Evolutionary conservation across 2,888 invertebrate species (phyloP), one percentile per base, ranked within the genome.

Genomic region (Tanypteryx hageni): DNA sequence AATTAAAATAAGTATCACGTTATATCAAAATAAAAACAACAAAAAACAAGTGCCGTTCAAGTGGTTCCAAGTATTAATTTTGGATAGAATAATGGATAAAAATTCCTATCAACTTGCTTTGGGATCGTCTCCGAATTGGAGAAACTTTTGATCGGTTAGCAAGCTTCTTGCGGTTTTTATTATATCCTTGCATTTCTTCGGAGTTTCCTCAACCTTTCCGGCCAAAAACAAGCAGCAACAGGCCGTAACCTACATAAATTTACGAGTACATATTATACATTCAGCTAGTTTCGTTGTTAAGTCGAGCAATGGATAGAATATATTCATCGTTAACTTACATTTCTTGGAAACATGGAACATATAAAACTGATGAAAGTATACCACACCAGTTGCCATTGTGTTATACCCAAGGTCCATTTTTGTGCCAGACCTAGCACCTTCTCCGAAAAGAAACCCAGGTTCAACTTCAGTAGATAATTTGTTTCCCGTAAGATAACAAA

Each of bases 131-230:
- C 99, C 99, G 95, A 99, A 99, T 61, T 98, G 97, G 92, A 96
- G 96, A 94, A 98, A 99, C 95, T 98, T 98, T 93, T 97, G 96
- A 93, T 98, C 98, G 9, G 97, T 97, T 64, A 99, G 96, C 93
- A 98, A 95, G 92, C 96, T 96, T 94, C 98, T 97, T 0, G 99
- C 99, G 92, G 97, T 98, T 95, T 98, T 98, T 92, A 99, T 98
- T 92, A 99, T 98, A 95, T 99, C 99, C 95, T 98, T 98, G 95
- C 99, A 99, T 96, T 99, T 99, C 95, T 99, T 99, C 92, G 99
- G 99, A n/a, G 99, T 99, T 95, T 99, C 99, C 95, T 99, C 99
- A 18, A 99, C 99, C 96, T 99, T 99, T 0, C 99, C 99, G 93
- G 99, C 99, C 94, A 99, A 96, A 95, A 99, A 99, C 92, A 99